Evolutionary conservation across 2,113 vertebrate genomes (phyloP).

Genomic region (Gobius niger): DNA sequence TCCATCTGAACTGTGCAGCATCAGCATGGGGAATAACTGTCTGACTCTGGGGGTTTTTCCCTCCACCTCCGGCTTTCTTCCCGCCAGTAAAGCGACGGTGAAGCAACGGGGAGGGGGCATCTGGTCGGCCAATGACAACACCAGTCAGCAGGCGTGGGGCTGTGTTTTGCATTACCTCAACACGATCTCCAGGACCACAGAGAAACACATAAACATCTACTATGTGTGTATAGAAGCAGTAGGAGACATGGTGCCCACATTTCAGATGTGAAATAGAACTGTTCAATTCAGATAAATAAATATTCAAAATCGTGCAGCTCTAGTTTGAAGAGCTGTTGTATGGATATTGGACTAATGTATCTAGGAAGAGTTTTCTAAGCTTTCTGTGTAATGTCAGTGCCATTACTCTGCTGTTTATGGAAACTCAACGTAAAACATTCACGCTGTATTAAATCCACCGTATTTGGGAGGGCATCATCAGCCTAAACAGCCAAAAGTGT

Average conservation of each 20-base stretch:
- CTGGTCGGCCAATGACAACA: conserved; percentile 56
- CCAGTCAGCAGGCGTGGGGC: conserved; percentile 27
- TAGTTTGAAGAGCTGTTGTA: not conserved
- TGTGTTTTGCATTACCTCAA: conserved; percentile 37
- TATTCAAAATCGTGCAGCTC: too few species aligned
- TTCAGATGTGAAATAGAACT: too few species aligned
- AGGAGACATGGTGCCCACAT: not conserved
- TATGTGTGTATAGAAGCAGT: not conserved
- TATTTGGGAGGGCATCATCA: conserved; percentile 46
- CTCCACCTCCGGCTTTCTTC: conserved; percentile 36
- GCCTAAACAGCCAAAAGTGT: conserved; percentile 49
- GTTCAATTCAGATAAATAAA: too few species aligned
- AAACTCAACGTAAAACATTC: conserved; percentile 43
- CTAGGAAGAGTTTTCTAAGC: conserved; percentile 16
- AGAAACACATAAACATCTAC: conserved; percentile 33
- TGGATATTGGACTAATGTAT: conserved; percentile 17
- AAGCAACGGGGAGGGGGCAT: not conserved
- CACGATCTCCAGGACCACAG: conserved; percentile 31
- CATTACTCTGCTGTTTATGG: conserved; percentile 31
- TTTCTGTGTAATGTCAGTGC: conserved; percentile 13
- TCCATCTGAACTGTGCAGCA: conserved; percentile 48
- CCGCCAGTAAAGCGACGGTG: conserved; percentile 20
- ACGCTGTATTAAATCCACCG: conserved; percentile 33
- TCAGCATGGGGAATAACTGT: conserved; percentile 50
- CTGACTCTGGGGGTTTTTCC: conserved; percentile 51